A percentile compares a stretch with the other conserved stretches of the same genome.
Evolutionary conservation across 2,797 vertebrate genomes (phyloP).

Genomic region (Ateles fusciceps): DNA sequence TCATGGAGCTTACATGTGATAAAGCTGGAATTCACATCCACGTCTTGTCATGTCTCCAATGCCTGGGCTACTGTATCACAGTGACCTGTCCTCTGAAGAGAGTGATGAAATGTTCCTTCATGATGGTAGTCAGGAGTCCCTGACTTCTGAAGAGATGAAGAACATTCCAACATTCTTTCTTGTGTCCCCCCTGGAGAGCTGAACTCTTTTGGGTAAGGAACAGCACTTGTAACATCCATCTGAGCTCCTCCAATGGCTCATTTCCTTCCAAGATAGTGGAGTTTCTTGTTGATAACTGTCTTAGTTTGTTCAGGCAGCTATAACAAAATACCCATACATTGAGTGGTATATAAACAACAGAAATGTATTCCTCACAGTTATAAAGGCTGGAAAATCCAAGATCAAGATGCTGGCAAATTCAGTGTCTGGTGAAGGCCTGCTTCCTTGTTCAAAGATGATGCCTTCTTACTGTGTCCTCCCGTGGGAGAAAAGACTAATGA

Average conservation of each 20-base stretch:
- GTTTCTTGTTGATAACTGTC: background rate
- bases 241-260: background rate
- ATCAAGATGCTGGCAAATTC: background rate
- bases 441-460: background rate
- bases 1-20: background rate
- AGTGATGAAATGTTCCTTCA: background rate
- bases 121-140: background rate
- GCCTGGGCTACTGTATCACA: background rate
- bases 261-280: background rate
- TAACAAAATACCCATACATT: background rate
- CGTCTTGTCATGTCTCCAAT: background rate
- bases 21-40: background rate
- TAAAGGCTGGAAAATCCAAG: background rate
- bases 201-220: background rate
- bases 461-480: background rate
- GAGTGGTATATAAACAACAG: background rate
- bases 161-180: background rate
- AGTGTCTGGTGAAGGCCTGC: background rate
- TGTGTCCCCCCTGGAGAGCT: background rate
- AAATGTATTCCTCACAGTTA: background rate
- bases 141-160: background rate
- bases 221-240: accelerated
- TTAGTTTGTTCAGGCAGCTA: background rate
- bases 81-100: background rate
- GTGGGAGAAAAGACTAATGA: background rate